Evolutionary conservation across 2,113 vertebrate species (phyloP).

Genomic region (Laticauda colubrina): DNA sequence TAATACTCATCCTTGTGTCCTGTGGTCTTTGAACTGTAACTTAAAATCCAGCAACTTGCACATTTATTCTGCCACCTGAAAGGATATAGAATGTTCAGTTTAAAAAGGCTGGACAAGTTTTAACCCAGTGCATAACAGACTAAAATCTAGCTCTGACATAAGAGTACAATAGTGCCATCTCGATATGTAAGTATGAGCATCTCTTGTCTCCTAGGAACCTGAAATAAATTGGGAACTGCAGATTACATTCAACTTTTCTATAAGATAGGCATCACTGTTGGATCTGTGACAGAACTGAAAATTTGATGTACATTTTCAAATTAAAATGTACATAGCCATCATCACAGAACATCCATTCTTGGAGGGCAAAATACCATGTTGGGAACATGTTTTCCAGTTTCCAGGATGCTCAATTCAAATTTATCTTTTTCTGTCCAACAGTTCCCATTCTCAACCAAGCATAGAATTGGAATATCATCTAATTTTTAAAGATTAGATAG

Average conservation of each 20-base stretch:
- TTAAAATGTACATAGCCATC: neutral
- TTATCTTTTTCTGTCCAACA: neutral
- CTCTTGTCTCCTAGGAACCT: neutral
- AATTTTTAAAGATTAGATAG: neutral
- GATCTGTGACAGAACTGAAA: neutral
- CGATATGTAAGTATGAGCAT: neutral
- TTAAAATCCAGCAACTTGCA: neutral
- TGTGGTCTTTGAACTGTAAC: neutral
- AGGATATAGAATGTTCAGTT: neutral
- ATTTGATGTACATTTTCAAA: neutral
- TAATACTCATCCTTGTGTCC: slow-evolving; percentile 23
- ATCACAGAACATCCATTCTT: neutral
- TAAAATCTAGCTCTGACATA: neutral
- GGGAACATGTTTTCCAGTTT: neutral
- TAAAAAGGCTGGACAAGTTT: neutral
- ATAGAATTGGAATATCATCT: neutral
- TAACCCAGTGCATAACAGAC: neutral
- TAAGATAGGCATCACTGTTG: neutral
- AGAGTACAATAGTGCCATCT: neutral
- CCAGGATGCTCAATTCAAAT: neutral
- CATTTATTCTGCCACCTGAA: neutral
- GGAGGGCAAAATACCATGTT: neutral
- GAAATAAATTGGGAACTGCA: neutral
- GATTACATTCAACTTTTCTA: neutral
- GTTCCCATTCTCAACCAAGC: neutral